Conservation (phyloP, 1,140 invertebrate genomes). For the Drosophila bocqueti region DNA sequence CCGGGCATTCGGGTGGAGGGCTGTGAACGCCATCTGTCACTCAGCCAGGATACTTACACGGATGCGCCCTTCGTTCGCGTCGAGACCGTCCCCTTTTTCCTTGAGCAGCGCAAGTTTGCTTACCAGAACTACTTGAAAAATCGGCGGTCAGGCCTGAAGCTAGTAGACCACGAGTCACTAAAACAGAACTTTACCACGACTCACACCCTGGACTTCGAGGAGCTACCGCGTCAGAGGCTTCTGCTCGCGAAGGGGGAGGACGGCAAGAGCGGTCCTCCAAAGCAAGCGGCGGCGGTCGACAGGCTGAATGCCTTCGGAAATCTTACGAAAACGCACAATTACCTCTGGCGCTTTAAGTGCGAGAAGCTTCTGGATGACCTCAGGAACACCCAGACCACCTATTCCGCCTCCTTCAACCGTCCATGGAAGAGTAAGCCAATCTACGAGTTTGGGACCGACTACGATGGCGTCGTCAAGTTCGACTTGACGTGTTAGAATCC, state of each 20-base stretch:
- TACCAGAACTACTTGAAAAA: slow-evolving; percentile 35
- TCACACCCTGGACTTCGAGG: slow-evolving; percentile 52
- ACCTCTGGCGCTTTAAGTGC: slow-evolving; percentile 6
- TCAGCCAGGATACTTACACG: slow-evolving; percentile 49
- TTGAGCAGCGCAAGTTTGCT: slow-evolving; percentile 29
- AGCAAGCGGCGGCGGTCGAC: slow-evolving; percentile 18
- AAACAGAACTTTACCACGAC: slow-evolving; percentile 57
- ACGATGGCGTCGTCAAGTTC: slow-evolving; percentile 31
- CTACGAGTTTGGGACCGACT: slow-evolving; percentile 27
- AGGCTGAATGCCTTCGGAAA: slow-evolving; percentile 53
- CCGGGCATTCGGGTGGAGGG: slow-evolving; percentile 35
- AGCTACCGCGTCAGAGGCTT: slow-evolving; percentile 28
- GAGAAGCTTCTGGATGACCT: neutral
- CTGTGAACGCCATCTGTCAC: slow-evolving; percentile 53
- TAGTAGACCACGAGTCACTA: slow-evolving; percentile 30
- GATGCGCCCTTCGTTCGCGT: neutral
- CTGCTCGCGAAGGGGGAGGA: neutral
- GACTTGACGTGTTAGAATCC: slow-evolving; percentile 14
- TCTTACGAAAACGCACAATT: slow-evolving; percentile 43
- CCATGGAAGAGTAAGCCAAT: slow-evolving; percentile 7
- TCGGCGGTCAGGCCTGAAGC: slow-evolving; percentile 14
- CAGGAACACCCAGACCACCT: slow-evolving; percentile 36
- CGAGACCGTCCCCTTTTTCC: neutral
- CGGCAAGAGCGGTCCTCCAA: slow-evolving; percentile 6
- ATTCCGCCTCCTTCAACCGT: slow-evolving; percentile 22